Base-by-base conservation (phyloP, 1,140 invertebrate species). In the Arctopsyche grandis region DNA sequence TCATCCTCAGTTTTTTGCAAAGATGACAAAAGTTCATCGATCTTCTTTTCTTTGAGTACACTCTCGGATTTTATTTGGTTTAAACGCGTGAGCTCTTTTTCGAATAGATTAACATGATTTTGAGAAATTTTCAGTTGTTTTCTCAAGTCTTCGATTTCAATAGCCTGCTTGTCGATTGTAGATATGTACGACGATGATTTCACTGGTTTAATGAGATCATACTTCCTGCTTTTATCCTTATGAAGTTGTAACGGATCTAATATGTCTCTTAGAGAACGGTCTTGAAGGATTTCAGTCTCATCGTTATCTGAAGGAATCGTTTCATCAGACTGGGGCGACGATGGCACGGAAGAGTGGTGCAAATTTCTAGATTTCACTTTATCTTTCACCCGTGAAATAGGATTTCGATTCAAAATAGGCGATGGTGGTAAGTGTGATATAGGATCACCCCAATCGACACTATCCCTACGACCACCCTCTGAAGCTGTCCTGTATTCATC, bases 401-500 rank as follows among this genome's bases (percentile, higher is more conserved):
- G 91, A 1, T 92, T 93, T 75, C 93, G 89, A 74, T 90, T 91
- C 1, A 93, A 86, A 9, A 93, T 91, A 0, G 95, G 94, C 0
- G 94, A 95, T 0, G 94, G 93, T 0, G 94, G 94, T 21, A 94
- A 89, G 66, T 90, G 85, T 3, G 89, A 85, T 0, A 87, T 87
- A 56, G 87, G 82, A 77, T 91, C 90, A 22, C 91, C 91, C 92
- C 92, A 93, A 83, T 93, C 92, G 5, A 91, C 89, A 63, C 91
- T 92, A 80, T 92, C 91, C 19, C 91, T 85, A 9, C 91, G 83
- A 0, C 91, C 91, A 56, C 91, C 93, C 85, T 95, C 94, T 0
- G 94, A 96, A 3, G 95, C 94, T 0, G 95, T 96, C 83, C 93
- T 89, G 80, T 95, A 96, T 83, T 96, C 94, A 84, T 96, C 95